phyloP scores from a whole-genome alignment of 2,888 invertebrate genomes.

The Tortrix viridana region DNA sequence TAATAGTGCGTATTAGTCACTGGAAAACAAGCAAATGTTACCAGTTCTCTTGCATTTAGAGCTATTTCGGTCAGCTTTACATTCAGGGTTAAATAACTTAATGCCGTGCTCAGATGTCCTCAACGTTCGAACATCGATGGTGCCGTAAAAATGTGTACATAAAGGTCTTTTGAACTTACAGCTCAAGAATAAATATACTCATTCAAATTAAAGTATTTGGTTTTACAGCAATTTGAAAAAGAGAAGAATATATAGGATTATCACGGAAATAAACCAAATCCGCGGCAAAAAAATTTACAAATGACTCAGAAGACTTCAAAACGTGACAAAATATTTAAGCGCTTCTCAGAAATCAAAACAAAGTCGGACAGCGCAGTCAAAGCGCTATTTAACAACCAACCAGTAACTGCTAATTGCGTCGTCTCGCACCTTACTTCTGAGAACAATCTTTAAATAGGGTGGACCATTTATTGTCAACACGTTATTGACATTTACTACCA shows the following conservation, averaged over 20 bases:
- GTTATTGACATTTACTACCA: not conserved
- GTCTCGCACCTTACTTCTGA: constrained; percentile 13
- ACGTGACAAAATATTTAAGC: not conserved
- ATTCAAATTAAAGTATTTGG: no score
- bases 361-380: constrained; percentile 3
- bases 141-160: constrained; percentile 8
- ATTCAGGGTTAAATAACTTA: constrained; percentile 82
- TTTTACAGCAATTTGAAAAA: no score
- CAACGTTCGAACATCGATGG: constrained; percentile 31
- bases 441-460: constrained; percentile 5
- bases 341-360: constrained; percentile 12
- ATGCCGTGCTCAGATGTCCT: constrained; percentile 59
- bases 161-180: constrained; percentile 6
- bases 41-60: constrained; percentile 60
- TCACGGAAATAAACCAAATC: no score
- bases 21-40: constrained; percentile 58
- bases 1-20: constrained; percentile 64
- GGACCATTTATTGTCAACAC: not conserved
- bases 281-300: no score
- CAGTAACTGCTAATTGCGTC: constrained; percentile 7
- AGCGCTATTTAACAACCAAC: constrained; percentile 1
- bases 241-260: no score
- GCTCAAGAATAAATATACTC: no score
- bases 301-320: not conserved
- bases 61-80: constrained; percentile 70